Evolutionary conservation across 1,140 invertebrate species (phyloP).

Genomic region (Dreissena rostriformis): DNA sequence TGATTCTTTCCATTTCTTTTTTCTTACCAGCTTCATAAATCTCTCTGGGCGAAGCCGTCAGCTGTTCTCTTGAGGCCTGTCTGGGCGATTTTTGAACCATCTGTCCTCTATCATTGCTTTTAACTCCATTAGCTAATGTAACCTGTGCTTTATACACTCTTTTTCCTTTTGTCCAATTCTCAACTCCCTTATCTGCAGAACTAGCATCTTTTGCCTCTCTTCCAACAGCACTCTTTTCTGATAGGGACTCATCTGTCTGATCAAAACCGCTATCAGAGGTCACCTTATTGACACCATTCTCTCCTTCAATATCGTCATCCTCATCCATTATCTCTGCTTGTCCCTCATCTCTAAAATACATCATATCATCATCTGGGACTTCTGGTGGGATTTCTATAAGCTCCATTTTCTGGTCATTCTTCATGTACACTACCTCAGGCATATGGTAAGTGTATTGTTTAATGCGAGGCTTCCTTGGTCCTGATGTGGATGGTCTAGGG

Average conservation of each 20-base stretch:
- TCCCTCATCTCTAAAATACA: constrained; percentile 50
- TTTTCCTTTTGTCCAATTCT: background rate
- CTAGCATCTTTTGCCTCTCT: background rate
- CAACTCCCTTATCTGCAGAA: background rate
- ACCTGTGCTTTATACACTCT: too few relatives aligned
- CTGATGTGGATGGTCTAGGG: background rate
- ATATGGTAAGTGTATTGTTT: constrained; percentile 48
- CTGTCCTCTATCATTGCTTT: too few relatives aligned
- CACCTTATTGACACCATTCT: background rate
- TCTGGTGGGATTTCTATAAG: constrained; percentile 43
- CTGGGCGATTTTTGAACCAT: too few relatives aligned
- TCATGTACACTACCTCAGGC: constrained; percentile 56
- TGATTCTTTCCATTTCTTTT: background rate
- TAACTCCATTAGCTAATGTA: too few relatives aligned
- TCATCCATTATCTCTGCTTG: constrained; percentile 8
- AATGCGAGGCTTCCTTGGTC: background rate
- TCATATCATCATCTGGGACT: constrained; percentile 51
- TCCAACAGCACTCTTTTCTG: constrained; percentile 14
- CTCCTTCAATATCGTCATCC: constrained; percentile 20
- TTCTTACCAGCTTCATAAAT: too few relatives aligned
- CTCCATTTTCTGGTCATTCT: constrained; percentile 54
- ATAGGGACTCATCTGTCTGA: constrained; percentile 10
- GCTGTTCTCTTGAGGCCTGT: too few relatives aligned
- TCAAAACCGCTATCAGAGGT: constrained; percentile 16
- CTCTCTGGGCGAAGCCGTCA: too few relatives aligned